Evolutionary conservation across 2,888 invertebrate species (phyloP), one percentile per base, ranked within the genome.

Genomic region (Ectemnius lituratus): DNA sequence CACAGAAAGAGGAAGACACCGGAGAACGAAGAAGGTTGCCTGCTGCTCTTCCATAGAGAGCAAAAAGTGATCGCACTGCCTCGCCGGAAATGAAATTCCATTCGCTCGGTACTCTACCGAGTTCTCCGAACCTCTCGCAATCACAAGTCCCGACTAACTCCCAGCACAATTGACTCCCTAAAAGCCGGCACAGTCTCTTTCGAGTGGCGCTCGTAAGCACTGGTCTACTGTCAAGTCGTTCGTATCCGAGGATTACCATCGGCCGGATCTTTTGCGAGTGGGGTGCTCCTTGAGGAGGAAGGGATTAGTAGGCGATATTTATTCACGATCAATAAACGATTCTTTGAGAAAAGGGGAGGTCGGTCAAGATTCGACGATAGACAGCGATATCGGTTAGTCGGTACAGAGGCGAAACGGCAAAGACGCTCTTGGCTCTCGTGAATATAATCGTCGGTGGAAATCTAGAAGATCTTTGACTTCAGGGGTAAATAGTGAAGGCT

Each of bases 391-490:
- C 76, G 76, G 76, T 76, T 76, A 75, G 71, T 76, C 76, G 75
- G 47, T 67, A 67, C 71, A 71, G 72, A 37, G 8, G 37, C 37
- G 8, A 37, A 11, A 6, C 37, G 14, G 63, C 13, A 47, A 37
- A 13, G 27, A 57, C 61, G 8, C 58, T 60, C 61, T 52, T 49
- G 27, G 49, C 70, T 63, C 57, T 52, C 67, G 47, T 56, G 69
- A 70, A 69, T 82, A 78, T 81, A 83, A 82, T 81, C 82, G 71
- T 28, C 27, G 18, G 11, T 16, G 45, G 61, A 66, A 75, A 79
- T 81, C 79, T 70, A 69, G 59, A 64, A 60, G 72, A 81, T 75
- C 79, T 76, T 67, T 61, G 76, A 63, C 65, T 62, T 11, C 16
- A 1, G 67, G 49, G 47, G 73, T 79, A 74, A 80, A 76, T 72